Conservation (phyloP, 92 coral and sea anemone species). For the Parazoanthus atlanticus region DNA sequence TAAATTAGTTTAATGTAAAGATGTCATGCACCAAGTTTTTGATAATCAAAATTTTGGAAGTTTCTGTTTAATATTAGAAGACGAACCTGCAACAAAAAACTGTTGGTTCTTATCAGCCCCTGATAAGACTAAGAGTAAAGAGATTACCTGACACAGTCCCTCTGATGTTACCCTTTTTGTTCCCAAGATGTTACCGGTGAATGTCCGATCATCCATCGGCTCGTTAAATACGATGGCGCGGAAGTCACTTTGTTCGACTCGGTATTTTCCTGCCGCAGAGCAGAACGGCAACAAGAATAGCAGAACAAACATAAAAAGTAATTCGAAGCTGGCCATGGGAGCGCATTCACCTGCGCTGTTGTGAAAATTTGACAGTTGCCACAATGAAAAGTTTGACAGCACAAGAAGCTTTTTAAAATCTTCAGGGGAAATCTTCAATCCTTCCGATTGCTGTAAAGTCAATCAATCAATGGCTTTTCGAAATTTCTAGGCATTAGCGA, state of each 20-base stretch:
- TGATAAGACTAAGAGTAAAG: no score
- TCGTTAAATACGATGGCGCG: slow-evolving; percentile 17
- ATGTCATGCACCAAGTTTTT: no score
- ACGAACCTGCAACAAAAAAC: no score
- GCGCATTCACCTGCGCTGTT: neutral
- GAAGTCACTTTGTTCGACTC: slow-evolving; percentile 1
- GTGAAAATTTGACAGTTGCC: no score
- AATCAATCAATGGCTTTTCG: no score
- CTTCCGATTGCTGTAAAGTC: neutral
- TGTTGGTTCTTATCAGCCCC: no score
- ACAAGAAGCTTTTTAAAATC: neutral
- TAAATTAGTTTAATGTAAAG: no score
- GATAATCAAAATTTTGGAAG: no score
- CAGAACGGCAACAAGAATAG: neutral
- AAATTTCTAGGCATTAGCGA: neutral
- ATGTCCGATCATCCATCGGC: neutral
- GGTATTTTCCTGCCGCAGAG: neutral
- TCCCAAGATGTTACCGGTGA: neutral
- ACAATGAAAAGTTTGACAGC: neutral
- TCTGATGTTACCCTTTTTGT: slow-evolving; percentile 18
- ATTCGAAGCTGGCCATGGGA: neutral
- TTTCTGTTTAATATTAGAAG: no score
- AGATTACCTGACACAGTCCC: slow-evolving; percentile 19
- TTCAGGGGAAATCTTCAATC: no score
- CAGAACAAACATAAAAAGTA: neutral